A percentile compares a stretch with the other conserved stretches of the same genome.
phyloP scores from a whole-genome alignment of 2,113 vertebrate genomes.

The Spheniscus mendiculus region DNA sequence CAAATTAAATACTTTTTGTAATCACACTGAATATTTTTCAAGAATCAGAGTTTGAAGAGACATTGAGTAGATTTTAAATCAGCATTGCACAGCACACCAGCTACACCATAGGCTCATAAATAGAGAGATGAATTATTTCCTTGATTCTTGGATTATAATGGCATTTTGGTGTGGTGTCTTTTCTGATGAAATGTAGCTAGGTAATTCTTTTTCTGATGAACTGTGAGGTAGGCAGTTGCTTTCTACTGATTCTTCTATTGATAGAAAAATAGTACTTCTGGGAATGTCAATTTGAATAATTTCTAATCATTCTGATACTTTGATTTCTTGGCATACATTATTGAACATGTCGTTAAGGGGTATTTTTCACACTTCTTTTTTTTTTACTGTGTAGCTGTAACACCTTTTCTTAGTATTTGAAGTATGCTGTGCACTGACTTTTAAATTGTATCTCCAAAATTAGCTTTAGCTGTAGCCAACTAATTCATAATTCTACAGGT shows the following conservation, averaged over 20 bases:
- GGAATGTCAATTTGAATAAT: constrained; percentile 48
- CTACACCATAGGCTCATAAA: neutral
- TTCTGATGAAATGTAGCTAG: constrained; percentile 18
- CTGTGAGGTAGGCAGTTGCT: neutral
- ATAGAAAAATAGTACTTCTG: constrained; percentile 53
- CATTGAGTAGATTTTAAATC: constrained; percentile 25
- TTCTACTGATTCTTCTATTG: constrained; percentile 52
- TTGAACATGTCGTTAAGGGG: constrained; percentile 27
- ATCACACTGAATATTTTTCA: neutral
- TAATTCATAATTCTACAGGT: neutral
- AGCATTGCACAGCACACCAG: neutral
- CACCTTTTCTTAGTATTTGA: neutral
- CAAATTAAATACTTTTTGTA: neutral
- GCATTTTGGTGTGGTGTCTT: neutral
- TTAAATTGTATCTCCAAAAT: neutral
- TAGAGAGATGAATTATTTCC: constrained; percentile 19
- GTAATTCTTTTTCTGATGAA: neutral
- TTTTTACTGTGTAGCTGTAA: constrained; percentile 14
- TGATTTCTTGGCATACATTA: constrained; percentile 42
- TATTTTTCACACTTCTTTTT: neutral
- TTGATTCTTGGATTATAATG: constrained; percentile 43
- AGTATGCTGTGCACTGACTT: neutral
- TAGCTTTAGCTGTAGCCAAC: neutral
- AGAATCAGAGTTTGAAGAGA: constrained; percentile 22
- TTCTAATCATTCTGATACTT: constrained; percentile 38